phyloP scores from a whole-genome alignment of 1,140 invertebrate genomes.

The Lepidostoma basale region DNA sequence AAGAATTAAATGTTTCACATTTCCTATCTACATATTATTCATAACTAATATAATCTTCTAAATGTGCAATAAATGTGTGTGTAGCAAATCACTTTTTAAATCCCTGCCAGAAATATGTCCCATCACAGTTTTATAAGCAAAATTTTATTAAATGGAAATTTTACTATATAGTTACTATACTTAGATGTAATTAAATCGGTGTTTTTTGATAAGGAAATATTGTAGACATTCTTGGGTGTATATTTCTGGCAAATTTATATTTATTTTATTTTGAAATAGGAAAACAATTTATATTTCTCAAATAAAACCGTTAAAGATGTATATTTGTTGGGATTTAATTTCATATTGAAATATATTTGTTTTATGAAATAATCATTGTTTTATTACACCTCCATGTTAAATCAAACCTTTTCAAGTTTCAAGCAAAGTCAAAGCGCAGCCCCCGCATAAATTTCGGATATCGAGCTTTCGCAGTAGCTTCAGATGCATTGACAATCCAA shows the following conservation, averaged over 20 bases:
- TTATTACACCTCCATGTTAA: too few species aligned
- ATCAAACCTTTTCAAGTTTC: too few species aligned
- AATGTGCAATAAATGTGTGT: slow-evolving; percentile 65
- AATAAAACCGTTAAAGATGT: slow-evolving; percentile 50
- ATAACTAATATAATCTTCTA: slow-evolving; percentile 55
- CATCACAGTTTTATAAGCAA: slow-evolving; percentile 26
- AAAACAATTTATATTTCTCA: slow-evolving; percentile 46
- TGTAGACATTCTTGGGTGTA: slow-evolving; percentile 14
- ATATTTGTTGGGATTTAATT: slow-evolving; percentile 65
- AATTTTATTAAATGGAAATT: slow-evolving; percentile 28
- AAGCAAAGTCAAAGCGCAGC: too few species aligned
- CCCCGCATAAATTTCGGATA: too few species aligned
- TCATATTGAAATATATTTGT: slow-evolving; percentile 65
- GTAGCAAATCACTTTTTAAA: slow-evolving; percentile 54
- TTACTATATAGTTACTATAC: slow-evolving; percentile 14
- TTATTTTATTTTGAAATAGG: slow-evolving; percentile 45
- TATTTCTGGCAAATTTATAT: slow-evolving; percentile 44
- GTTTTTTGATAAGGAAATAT: slow-evolving; percentile 27
- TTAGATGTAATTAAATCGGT: slow-evolving; percentile 25
- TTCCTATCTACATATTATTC: slow-evolving; percentile 37
- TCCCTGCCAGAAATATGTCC: slow-evolving; percentile 34
- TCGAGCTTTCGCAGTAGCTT: too few species aligned
- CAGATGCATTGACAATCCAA: too few species aligned
- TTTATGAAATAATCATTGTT: slow-evolving; percentile 54
- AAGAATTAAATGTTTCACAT: slow-evolving; percentile 44